Evolutionary conservation across 1,140 invertebrate species (phyloP), one percentile per base, ranked within the genome.

Genomic region (Agrilus planipennis): DNA sequence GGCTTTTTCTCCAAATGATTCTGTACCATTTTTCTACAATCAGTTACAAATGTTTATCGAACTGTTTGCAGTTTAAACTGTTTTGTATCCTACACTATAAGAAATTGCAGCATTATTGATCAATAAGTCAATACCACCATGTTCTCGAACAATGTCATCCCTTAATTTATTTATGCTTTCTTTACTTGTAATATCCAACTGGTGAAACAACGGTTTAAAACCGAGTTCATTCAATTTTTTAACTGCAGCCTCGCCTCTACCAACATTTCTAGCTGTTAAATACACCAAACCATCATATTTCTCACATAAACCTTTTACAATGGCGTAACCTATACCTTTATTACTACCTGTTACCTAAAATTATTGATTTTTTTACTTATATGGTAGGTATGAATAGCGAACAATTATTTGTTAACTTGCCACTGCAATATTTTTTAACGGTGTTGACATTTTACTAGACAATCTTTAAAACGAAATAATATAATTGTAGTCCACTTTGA

Each of bases 81-180:
- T 36, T 14, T 19, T 16, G 20, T 20, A 34, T 35, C 9, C 45
- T 47, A 65, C 72, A 54, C 74, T 80, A 54, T 75, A 87, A 3
- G 81, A 78, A 39, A 89, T 87, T 0, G 75, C 86, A 35, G 86
- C 87, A 69, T 91, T 90, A 55, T 89, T 89, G 0, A 91, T 71
- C 9, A 90, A 61, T 20, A 90, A 50, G 68, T 91, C 85, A 2
- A 91, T 58, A 1, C 84, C 81, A 10, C 73, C 76, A 60, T 89
- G 72, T 16, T 70, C 73, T 18, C 70, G 52, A 52, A 75, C 65
- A 0, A 91, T 50, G 53, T 65, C 69, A 15, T 71, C 60, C 10
- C 56, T 52, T 22, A 81, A 66, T 19, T 48, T 57, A 7, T 66
- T 51, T 23, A 78, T 67, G 51, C 73, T 79, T 11, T 61, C 48